These are phyloP conservation scores for Platycnemis pennipes DNA, from an alignment of 2,888 invertebrate genomes.

Conservation along the genomic window DNA sequence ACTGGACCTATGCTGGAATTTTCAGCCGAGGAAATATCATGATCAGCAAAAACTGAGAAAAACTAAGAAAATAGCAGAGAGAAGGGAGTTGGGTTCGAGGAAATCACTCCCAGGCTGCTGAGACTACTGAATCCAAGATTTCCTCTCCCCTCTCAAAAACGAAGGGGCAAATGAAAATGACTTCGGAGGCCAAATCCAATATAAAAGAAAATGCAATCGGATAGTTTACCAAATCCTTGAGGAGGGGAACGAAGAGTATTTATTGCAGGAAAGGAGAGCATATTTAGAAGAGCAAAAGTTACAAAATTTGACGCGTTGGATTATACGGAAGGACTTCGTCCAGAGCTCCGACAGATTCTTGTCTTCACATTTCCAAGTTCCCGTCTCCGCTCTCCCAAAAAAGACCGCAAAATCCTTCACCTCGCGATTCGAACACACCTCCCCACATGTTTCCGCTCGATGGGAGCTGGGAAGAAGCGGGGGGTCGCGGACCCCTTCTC, in stretches of 20 bases:
- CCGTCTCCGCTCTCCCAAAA: no score
- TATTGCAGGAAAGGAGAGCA: neutral
- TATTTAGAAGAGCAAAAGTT: neutral
- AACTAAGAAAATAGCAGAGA: no score
- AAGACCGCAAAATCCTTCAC: no score
- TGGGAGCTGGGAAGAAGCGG: neutral
- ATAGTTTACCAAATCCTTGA: neutral
- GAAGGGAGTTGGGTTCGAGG: no score
- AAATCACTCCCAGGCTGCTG: no score
- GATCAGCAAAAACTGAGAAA: no score
- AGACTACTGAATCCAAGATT: neutral
- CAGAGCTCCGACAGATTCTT: no score
- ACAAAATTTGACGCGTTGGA: neutral
- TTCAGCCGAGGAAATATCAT: no score
- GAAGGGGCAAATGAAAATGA: neutral
- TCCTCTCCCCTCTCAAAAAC: neutral
- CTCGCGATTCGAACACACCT: no score
- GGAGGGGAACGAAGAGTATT: neutral
- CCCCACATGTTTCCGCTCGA: neutral
- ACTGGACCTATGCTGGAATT: no score
- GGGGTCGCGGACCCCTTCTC: neutral
- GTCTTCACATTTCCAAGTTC: no score
- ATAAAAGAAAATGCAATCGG: neutral
- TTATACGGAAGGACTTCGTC: neutral
- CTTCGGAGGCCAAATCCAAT: neutral